Evolutionary conservation across 2,888 invertebrate species (phyloP), one percentile per base, ranked within the genome.

Genomic region (Polymixis lichenea): DNA sequence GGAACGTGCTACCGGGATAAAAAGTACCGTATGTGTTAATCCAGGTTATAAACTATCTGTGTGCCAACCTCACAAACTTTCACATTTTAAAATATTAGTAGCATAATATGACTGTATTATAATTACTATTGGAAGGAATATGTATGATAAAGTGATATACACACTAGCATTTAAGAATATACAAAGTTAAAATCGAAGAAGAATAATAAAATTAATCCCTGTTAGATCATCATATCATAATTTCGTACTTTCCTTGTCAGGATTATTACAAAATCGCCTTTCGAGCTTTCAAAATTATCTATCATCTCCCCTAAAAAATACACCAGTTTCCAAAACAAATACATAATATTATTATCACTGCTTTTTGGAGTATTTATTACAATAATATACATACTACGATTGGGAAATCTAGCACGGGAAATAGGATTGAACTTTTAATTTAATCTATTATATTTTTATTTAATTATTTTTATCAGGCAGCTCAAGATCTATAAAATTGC

Each of bases 291-390:
- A 19, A 28, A 61, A 32, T 55, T 38, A 46, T 51, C 15, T 19
- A 17, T 60, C n/a, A 13, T 13, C 25, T 13, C 38, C 60, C 55
- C 56, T 61, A 56, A 79, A 80, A 86, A 85, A 81, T 84, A 83
- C 84, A 86, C 77, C 83, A 80, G 75, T 74, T 75, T 71, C 9
- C 25, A 74, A 78, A 71, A 68, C 46, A 64, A 70, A 70, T 81
- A 58, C 56, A 76, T 75, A 77, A 67, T 62, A 76, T 75, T 77
- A 76, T 76, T 83, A 82, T 84, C 85, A 85, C 82, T 77, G 75
- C 46, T 72, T 82, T 74, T 80, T 73, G 66, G 75, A 83, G 86
- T 82, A 82, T 82, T 79, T 80, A 75, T 79, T 82, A 81, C 80
- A 74, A 78, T 78, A 78, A 72, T 77, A 71, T 82, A 75, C 56